Evolutionary conservation across 2,888 invertebrate species (phyloP).

Genomic region (Scaptomyza polygonia): DNA sequence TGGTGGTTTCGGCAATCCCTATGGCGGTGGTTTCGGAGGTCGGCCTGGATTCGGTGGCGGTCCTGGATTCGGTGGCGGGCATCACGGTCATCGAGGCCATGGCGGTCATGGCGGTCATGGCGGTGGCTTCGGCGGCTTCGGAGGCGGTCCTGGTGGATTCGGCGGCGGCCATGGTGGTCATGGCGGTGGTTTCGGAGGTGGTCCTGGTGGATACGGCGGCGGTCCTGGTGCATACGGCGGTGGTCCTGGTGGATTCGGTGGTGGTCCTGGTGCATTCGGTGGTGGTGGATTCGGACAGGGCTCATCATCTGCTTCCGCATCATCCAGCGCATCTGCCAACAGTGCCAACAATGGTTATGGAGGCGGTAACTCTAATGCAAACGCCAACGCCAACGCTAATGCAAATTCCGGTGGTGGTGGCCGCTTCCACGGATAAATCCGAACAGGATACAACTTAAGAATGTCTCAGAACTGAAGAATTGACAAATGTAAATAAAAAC

Average conservation of each 20-base stretch:
- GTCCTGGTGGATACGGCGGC: constrained; percentile 4
- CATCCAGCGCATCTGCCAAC: too few species aligned
- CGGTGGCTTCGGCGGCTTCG: constrained; percentile 3
- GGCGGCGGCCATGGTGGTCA: constrained; percentile 11
- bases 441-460: background rate
- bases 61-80: constrained; percentile 8
- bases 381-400: constrained; percentile 19
- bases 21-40: constrained; percentile 1
- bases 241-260: constrained; percentile 8
- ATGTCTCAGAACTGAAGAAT: constrained; percentile 16
- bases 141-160: background rate
- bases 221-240: constrained; percentile 23
- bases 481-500: constrained; percentile 46
- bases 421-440: constrained; percentile 27
- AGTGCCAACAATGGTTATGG: constrained; percentile 3
- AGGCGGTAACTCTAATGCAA: constrained; percentile 9
- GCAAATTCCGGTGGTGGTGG: background rate
- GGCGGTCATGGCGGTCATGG: constrained; percentile 8
- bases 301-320: background rate
- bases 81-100: background rate
- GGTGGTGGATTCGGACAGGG: background rate
- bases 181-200: constrained; percentile 22
- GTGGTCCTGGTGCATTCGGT: constrained; percentile 19
- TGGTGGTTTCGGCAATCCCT: constrained; percentile 25
- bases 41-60: constrained; percentile 6